Conservation (phyloP, 2,797 vertebrate genomes). For the Enteromius trimaculatus region DNA sequence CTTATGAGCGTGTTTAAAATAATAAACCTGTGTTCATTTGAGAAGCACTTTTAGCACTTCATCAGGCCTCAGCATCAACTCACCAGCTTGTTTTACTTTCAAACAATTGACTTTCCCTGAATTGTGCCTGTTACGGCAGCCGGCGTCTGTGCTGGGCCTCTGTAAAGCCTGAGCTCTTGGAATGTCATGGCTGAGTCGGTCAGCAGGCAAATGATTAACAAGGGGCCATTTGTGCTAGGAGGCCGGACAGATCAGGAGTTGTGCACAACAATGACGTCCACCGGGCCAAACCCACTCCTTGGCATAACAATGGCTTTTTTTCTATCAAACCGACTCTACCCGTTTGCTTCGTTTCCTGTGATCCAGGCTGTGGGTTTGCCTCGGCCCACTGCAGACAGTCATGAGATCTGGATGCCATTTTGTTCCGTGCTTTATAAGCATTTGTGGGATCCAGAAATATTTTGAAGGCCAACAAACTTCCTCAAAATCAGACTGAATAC, state of each 20-base stretch:
- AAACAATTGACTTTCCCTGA: constrained; percentile 47
- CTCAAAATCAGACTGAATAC: constrained; percentile 50
- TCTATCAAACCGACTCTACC: constrained; percentile 63
- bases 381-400: constrained; percentile 72
- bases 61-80: constrained; percentile 18
- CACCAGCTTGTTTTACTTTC: constrained; percentile 41
- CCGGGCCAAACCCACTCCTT: constrained; percentile 71
- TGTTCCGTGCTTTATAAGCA: constrained; percentile 49
- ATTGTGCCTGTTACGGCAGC: constrained; percentile 41
- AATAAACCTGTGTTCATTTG: not conserved
- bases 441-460: constrained; percentile 58
- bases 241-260: constrained; percentile 76
- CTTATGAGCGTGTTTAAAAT: not conserved
- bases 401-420: constrained; percentile 68
- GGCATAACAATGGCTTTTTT: constrained; percentile 74
- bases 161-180: constrained; percentile 64
- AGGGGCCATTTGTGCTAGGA: constrained; percentile 74
- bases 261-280: constrained; percentile 74
- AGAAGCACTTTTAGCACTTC: constrained; percentile 14
- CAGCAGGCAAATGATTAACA: constrained; percentile 79
- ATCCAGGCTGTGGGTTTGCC: constrained; percentile 68
- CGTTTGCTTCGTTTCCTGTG: constrained; percentile 67
- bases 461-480: constrained; percentile 51
- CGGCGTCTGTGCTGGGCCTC: constrained; percentile 43
- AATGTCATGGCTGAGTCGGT: constrained; percentile 71